Conservation (phyloP, 2,797 vertebrate genomes). For the Macrochelys suwanniensis region DNA sequence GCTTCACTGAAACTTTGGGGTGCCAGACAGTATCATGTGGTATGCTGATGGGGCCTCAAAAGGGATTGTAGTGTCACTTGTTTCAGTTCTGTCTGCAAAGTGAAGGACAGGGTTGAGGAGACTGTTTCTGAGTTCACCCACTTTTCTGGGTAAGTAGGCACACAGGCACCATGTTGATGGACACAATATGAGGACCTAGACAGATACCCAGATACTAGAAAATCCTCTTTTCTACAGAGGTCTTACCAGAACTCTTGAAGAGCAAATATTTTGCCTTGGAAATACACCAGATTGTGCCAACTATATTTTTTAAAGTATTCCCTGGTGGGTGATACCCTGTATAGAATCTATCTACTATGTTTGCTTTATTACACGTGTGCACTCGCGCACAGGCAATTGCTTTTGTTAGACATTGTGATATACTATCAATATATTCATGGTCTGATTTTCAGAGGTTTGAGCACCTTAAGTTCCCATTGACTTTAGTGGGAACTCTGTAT, state of each 20-base stretch:
- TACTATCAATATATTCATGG: no score
- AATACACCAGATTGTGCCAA: neutral
- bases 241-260: neutral
- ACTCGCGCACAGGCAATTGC: no score
- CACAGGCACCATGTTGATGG: neutral
- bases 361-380: no score
- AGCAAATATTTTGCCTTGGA: neutral
- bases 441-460: neutral
- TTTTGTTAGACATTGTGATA: no score
- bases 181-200: neutral
- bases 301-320: neutral
- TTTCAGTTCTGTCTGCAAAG: neutral
- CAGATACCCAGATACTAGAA: neutral
- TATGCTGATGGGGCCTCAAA: neutral
- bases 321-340: neutral
- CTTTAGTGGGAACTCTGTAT: rapidly evolving
- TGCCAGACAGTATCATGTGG: neutral
- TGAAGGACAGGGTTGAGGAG: neutral
- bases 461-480: neutral
- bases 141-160: rapidly evolving
- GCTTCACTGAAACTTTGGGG: neutral
- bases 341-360: no score
- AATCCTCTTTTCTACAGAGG: no score
- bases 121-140: rapidly evolving
- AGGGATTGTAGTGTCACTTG: neutral